These are phyloP conservation scores for Upupa epops DNA, from an alignment of 2,113 vertebrate species.

Conservation along the genomic window DNA sequence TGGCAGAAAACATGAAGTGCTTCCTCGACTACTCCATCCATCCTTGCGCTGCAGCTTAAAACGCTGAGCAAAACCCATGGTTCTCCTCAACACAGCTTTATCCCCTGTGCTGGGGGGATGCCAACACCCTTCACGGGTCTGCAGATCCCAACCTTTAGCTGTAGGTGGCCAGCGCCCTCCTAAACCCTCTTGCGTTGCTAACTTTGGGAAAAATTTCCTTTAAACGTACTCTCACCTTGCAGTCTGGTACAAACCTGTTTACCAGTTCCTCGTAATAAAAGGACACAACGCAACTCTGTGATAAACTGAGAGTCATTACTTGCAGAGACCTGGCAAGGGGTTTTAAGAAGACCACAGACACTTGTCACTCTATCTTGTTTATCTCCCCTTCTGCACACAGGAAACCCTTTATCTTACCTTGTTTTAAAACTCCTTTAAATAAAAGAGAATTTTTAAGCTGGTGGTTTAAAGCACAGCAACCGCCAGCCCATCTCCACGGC, in stretches of 20 bases:
- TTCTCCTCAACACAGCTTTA: accelerated
- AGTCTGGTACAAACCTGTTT: not conserved
- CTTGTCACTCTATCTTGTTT: not conserved
- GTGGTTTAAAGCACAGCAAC: slow-evolving; percentile 60
- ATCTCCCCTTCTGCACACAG: not conserved
- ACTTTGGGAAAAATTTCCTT: not conserved
- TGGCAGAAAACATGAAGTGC: not conserved
- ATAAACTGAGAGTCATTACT: not conserved
- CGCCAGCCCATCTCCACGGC: slow-evolving; percentile 30
- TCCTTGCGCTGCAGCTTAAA: not conserved
- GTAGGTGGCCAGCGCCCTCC: not conserved
- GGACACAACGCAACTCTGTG: not conserved
- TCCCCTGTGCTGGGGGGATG: not conserved
- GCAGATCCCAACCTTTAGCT: not conserved
- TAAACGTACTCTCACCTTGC: not conserved
- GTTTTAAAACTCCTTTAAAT: not conserved
- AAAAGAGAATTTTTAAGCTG: slow-evolving; percentile 58
- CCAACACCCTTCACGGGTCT: not conserved
- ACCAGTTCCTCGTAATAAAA: not conserved
- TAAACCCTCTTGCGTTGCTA: not conserved
- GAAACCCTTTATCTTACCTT: slow-evolving; percentile 40
- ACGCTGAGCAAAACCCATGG: not conserved
- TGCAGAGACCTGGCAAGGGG: not conserved
- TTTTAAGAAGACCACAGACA: not conserved
- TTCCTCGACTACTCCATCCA: not conserved